Evolutionary conservation across 2,113 vertebrate species (phyloP).

Genomic region (Festucalex cinctus): DNA sequence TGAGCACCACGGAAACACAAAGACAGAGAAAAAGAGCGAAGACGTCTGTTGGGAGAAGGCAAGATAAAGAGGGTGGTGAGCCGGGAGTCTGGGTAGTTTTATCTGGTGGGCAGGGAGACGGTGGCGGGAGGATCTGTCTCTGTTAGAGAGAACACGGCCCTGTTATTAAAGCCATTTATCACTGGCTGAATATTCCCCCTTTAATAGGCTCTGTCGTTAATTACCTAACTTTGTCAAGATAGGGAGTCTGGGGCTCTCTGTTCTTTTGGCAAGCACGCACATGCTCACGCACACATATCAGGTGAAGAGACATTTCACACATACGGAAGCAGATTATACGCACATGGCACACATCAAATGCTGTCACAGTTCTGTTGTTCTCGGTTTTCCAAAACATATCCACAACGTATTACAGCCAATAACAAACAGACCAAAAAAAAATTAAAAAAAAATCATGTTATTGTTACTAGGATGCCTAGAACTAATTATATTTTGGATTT

Average conservation of each 20-base stretch:
- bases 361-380: constrained; percentile 6
- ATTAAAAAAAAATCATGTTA: not conserved
- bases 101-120: constrained; percentile 86
- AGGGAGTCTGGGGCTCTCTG: constrained; percentile 79
- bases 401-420: constrained; percentile 3
- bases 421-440: constrained; percentile 6
- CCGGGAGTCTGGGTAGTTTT: constrained; percentile 87
- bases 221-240: constrained; percentile 98
- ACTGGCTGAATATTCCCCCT: constrained; percentile 98
- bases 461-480: constrained; percentile 5
- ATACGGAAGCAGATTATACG: constrained; percentile 1
- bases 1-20: constrained; percentile 28
- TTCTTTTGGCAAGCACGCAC: constrained; percentile 58
- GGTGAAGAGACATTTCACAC: constrained; percentile 31
- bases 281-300: constrained; percentile 10
- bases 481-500: not conserved
- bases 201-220: constrained; percentile 95
- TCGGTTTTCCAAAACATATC: not conserved
- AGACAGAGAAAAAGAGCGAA: constrained; percentile 47
- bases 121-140: constrained; percentile 96
- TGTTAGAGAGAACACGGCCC: constrained; percentile 90
- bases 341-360: not conserved
- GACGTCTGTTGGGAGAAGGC: constrained; percentile 80
- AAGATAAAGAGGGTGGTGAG: constrained; percentile 83
- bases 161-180: constrained; percentile 99